Percentiles rank a stretch among this genome's conserved stretches.
phyloP scores from a whole-genome alignment of 1,140 invertebrate genomes.

The Drosophila burlai region DNA sequence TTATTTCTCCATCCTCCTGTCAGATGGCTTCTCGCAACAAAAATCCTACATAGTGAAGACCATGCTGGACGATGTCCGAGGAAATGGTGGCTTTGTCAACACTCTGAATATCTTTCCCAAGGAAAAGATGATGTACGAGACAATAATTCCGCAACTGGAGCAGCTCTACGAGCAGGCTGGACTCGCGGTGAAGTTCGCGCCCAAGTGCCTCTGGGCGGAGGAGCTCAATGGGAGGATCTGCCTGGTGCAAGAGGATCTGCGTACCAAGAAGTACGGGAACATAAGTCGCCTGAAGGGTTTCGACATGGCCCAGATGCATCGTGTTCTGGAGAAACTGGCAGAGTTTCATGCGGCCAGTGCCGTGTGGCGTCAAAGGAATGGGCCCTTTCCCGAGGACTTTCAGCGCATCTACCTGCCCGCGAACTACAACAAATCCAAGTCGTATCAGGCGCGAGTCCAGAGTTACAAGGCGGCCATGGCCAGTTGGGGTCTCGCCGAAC shows the following conservation, averaged over 20 bases:
- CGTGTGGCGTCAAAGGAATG: constrained; percentile 61
- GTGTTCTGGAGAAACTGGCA: constrained; percentile 87
- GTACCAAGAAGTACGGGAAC: constrained; percentile 87
- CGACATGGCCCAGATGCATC: constrained; percentile 86
- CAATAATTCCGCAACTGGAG: constrained; percentile 73
- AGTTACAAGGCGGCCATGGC: constrained; percentile 75
- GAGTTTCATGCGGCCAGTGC: constrained; percentile 87
- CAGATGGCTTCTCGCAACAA: constrained; percentile 78
- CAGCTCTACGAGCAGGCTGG: constrained; percentile 73
- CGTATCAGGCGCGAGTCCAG: constrained; percentile 72
- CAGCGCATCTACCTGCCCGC: constrained; percentile 74
- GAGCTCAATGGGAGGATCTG: constrained; percentile 71
- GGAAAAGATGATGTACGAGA: constrained; percentile 78
- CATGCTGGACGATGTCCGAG: constrained; percentile 68
- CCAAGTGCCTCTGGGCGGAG: constrained; percentile 73
- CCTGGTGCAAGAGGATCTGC: constrained; percentile 87
- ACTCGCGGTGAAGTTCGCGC: constrained; percentile 60
- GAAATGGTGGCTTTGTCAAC: constrained; percentile 69
- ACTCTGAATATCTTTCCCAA: constrained; percentile 79
- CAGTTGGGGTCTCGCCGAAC: constrained; percentile 70
- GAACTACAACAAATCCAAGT: constrained; percentile 73
- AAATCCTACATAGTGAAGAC: constrained; percentile 80
- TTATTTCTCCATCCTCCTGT: not conserved
- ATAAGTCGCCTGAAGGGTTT: constrained; percentile 86
- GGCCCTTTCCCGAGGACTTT: constrained; percentile 77